Percentiles rank a stretch among this genome's conserved stretches.
Conservation (phyloP, 2,113 vertebrate genomes). For the Carettochelys insculpta region DNA sequence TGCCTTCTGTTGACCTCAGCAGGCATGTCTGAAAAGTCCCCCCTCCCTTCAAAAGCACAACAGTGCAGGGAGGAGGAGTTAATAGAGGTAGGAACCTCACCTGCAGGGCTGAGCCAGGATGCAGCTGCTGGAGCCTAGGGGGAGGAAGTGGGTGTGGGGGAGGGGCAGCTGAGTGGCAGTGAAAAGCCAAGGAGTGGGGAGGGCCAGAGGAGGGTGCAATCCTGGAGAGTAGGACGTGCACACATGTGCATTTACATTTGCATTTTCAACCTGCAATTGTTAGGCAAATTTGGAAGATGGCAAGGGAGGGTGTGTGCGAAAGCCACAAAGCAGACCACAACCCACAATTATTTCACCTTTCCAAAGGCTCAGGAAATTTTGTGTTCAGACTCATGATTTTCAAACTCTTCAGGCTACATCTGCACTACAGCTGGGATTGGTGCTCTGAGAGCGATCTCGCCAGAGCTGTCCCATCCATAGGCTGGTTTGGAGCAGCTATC, state of each 20-base stretch:
- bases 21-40: not conserved
- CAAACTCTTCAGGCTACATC: not conserved
- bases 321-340: not conserved
- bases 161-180: not conserved
- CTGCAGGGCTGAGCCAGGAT: not conserved
- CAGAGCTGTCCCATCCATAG: no score
- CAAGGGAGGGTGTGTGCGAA: not conserved
- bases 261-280: not conserved
- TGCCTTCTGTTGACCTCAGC: not conserved
- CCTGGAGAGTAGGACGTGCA: not conserved
- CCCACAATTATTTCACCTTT: not conserved
- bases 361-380: not conserved
- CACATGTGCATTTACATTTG: not conserved
- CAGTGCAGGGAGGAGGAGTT: not conserved
- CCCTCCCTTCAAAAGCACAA: not conserved
- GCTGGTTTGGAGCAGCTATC: no score
- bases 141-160: not conserved
- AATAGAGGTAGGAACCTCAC: not conserved
- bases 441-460: no score
- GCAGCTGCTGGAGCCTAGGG: rapidly evolving
- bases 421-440: no score
- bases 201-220: not conserved
- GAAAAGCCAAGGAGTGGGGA: not conserved
- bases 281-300: not conserved
- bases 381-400: not conserved